phyloP scores from a whole-genome alignment of 2,888 invertebrate genomes.

The Allacma fusca region DNA sequence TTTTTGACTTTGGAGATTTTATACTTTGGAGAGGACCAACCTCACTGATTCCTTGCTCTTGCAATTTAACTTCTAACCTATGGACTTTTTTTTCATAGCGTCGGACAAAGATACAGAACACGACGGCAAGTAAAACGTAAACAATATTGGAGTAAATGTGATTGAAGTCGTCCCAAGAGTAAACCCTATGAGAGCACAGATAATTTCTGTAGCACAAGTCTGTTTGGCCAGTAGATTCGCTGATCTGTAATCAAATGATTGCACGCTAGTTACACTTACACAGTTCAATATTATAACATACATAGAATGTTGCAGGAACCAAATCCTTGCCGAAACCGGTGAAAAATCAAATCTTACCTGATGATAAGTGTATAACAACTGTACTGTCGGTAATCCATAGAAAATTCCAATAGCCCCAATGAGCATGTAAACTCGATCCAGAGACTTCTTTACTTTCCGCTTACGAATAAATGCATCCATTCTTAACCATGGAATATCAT shows the following conservation, averaged over 20 bases:
- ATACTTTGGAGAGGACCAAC: too few relatives aligned
- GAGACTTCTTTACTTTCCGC: conserved; percentile 1
- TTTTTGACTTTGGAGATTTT: too few relatives aligned
- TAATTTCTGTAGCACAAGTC: conserved; percentile 59
- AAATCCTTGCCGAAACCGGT: too few relatives aligned
- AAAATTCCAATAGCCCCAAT: conserved; percentile 29
- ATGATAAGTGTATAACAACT: conserved; percentile 23
- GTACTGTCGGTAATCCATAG: conserved; percentile 29
- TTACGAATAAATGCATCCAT: conserved; percentile 30
- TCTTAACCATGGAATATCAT: conserved; percentile 7
- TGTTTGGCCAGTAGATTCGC: conserved; percentile 53
- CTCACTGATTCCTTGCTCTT: background rate
- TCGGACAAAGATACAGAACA: conserved; percentile 51
- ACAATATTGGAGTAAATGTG: conserved; percentile 59
- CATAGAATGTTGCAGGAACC: too few relatives aligned
- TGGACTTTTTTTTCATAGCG: background rate
- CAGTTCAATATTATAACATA: too few relatives aligned
- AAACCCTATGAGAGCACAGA: conserved; percentile 49
- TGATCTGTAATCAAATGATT: too few relatives aligned
- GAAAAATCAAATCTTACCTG: too few relatives aligned
- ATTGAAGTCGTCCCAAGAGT: conserved; percentile 54
- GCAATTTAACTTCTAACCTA: background rate
- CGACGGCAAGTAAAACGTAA: conserved; percentile 52
- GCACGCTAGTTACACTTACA: too few relatives aligned
- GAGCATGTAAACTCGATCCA: conserved; percentile 10